phyloP scores from a whole-genome alignment of 2,113 vertebrate species.

The Varanus komodoensis region DNA sequence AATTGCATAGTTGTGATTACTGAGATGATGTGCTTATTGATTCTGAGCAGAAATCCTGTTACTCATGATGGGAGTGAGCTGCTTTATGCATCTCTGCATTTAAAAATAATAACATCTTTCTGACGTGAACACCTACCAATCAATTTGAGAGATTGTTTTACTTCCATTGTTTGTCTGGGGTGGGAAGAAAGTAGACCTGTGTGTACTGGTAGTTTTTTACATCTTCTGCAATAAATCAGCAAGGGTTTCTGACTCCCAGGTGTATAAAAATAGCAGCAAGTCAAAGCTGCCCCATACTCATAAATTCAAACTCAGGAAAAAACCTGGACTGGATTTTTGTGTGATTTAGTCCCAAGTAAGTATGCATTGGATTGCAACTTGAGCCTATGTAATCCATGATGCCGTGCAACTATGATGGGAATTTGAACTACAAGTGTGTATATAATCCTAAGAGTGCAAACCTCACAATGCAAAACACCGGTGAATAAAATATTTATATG shows the following conservation, averaged over 20 bases:
- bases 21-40: slow-evolving; percentile 24
- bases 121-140: not conserved
- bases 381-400: not conserved
- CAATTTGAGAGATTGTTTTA: not conserved
- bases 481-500: not conserved
- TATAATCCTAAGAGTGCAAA: too few species aligned
- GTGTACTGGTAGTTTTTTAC: too few species aligned
- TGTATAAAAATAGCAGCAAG: too few species aligned
- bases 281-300: too few species aligned
- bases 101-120: not conserved
- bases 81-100: not conserved
- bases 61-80: not conserved
- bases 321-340: too few species aligned
- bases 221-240: too few species aligned
- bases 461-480: not conserved
- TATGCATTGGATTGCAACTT: not conserved
- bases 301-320: too few species aligned
- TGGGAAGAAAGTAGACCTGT: too few species aligned
- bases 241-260: too few species aligned
- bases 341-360: not conserved
- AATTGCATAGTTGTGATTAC: slow-evolving; percentile 35
- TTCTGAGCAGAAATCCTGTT: not conserved
- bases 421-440: not conserved
- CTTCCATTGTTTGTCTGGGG: not conserved
- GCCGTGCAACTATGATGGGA: not conserved